Evolutionary conservation across 2,888 invertebrate genomes (phyloP).

Genomic region (Hemaris fuciformis): DNA sequence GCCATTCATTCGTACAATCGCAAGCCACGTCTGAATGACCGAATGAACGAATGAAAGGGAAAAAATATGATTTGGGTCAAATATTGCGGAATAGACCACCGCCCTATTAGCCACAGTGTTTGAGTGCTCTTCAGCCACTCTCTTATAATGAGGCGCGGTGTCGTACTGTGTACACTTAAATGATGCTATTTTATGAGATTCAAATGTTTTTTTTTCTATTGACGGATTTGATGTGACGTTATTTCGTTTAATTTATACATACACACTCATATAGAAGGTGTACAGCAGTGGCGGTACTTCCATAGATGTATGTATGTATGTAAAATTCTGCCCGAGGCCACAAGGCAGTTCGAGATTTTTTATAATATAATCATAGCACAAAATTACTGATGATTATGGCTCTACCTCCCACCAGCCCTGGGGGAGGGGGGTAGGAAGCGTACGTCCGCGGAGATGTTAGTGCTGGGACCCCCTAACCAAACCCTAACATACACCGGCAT

Average conservation of each 20-base stretch:
- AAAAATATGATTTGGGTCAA: slow-evolving; percentile 29
- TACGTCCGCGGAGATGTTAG: too few species aligned
- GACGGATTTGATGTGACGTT: background rate
- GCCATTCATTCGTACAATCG: background rate
- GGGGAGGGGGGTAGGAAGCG: too few species aligned
- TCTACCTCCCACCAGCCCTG: too few species aligned
- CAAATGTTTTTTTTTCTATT: background rate
- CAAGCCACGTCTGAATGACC: background rate
- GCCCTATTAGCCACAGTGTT: slow-evolving; percentile 43
- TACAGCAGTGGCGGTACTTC: too few species aligned
- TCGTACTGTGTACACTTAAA: background rate
- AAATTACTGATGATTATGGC: too few species aligned
- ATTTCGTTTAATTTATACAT: too few species aligned
- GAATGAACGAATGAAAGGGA: slow-evolving; percentile 5
- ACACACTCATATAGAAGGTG: too few species aligned
- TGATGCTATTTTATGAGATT: background rate
- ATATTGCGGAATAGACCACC: slow-evolving; percentile 30
- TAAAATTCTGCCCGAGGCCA: slow-evolving; percentile 1
- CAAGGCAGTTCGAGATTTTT: too few species aligned
- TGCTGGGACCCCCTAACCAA: too few species aligned
- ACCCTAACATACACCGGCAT: too few species aligned
- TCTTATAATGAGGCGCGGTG: slow-evolving; percentile 48
- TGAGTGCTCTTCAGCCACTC: slow-evolving; percentile 41
- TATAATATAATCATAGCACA: too few species aligned
- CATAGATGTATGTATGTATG: too few species aligned